Percentiles rank a stretch among this genome's conserved stretches.
phyloP scores from a whole-genome alignment of 30 jellyfish, hydroid and myxozoan genomes.

The Mastigias papua region DNA sequence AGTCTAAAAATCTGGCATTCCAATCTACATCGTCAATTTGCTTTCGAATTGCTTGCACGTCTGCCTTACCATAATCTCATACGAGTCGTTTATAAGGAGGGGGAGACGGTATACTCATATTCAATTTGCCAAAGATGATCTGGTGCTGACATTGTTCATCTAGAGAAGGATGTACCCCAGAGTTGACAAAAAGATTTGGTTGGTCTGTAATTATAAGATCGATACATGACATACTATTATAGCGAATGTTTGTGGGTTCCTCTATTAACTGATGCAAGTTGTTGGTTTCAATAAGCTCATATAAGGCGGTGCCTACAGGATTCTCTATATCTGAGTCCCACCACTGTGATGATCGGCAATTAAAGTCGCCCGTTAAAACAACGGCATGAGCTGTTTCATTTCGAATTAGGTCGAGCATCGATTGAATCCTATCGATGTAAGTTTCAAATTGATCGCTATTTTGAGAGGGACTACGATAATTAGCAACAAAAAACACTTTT shows the following conservation, averaged over 20 bases:
- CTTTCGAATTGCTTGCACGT: neutral
- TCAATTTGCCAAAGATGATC: constrained; percentile 19
- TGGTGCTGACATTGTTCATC: constrained; percentile 59
- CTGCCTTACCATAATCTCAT: constrained; percentile 34
- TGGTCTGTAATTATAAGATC: no score
- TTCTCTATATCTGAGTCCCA: no score
- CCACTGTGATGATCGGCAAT: no score
- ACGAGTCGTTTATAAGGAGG: constrained; percentile 17
- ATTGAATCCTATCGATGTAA: no score
- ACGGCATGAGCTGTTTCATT: no score
- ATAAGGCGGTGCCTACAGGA: constrained; percentile 43
- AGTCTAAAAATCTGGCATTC: neutral
- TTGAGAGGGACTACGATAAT: neutral
- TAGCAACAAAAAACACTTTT: neutral
- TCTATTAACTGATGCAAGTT: constrained; percentile 16
- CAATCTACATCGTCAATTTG: neutral
- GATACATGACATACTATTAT: neutral
- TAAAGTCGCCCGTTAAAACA: no score
- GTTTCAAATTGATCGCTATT: neutral
- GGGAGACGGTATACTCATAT: constrained; percentile 17
- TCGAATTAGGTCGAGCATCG: no score
- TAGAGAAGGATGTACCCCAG: constrained; percentile 30
- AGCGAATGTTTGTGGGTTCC: constrained; percentile 41
- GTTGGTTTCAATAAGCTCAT: constrained; percentile 42
- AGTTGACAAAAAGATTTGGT: no score